Conservation (phyloP, 2,113 vertebrate species). For the Gobius niger region DNA sequence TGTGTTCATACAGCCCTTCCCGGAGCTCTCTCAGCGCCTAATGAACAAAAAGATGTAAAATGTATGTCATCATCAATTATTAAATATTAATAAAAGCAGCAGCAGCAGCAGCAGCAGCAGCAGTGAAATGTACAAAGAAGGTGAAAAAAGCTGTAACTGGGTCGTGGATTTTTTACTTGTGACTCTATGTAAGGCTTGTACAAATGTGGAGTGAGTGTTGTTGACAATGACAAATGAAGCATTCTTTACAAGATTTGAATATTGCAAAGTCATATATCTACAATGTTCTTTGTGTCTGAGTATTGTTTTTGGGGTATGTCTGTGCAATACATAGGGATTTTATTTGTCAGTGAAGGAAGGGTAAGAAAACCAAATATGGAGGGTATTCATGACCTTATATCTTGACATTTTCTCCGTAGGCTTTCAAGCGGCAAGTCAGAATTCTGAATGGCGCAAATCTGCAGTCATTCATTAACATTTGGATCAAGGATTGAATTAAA, state of each 20-base stretch:
- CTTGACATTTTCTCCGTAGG: background rate
- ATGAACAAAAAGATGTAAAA: constrained; percentile 70
- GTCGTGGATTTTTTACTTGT: background rate
- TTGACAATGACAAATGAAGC: no score
- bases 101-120: constrained; percentile 45
- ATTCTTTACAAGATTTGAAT: no score
- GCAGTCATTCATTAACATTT: constrained; percentile 45
- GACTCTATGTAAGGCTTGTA: background rate
- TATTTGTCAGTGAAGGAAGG: no score
- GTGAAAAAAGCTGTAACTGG: constrained; percentile 48
- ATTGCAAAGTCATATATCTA: no score
- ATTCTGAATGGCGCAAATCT: constrained; percentile 1
- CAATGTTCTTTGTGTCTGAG: no score
- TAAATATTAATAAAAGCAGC: constrained; percentile 61
- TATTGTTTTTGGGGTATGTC: no score
- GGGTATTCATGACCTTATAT: background rate
- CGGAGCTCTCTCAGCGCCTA: constrained; percentile 37
- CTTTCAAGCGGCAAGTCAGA: background rate
- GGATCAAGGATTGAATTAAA: constrained; percentile 27
- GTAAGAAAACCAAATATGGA: background rate
- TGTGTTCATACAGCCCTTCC: background rate
- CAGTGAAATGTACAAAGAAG: constrained; percentile 42
- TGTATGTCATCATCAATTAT: constrained; percentile 66
- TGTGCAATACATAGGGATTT: no score
- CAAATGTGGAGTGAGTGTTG: no score